Evolutionary conservation across 2,113 vertebrate genomes (phyloP).

Genomic region (Deroptyus accipitrinus): DNA sequence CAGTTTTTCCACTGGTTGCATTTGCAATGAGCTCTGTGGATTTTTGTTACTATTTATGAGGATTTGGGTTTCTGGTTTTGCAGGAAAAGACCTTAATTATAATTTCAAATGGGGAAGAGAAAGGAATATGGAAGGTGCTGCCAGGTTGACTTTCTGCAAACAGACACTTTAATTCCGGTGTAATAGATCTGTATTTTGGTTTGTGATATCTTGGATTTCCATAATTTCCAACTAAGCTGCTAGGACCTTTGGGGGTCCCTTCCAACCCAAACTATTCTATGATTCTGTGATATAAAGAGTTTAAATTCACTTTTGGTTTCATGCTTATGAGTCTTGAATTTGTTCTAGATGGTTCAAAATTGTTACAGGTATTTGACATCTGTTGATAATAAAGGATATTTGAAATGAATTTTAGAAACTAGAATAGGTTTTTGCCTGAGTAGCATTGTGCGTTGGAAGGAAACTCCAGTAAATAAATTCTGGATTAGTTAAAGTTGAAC

Average conservation of each 20-base stretch:
- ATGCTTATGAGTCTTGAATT: not conserved
- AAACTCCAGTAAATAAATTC: not conserved
- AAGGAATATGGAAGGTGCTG: not conserved
- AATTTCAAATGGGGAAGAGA: not conserved
- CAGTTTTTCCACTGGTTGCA: not conserved
- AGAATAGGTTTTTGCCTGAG: not conserved
- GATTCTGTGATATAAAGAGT: not conserved
- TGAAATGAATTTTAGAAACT: not conserved
- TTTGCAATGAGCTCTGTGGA: not conserved
- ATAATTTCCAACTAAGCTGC: not conserved
- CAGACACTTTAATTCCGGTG: not conserved
- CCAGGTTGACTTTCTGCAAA: not conserved
- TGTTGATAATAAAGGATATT: not conserved
- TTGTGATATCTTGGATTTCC: not conserved
- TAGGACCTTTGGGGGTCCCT: not conserved
- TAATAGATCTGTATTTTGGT: not conserved
- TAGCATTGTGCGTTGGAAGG: not conserved
- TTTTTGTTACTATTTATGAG: not conserved
- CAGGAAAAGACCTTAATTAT: not conserved
- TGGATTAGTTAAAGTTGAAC: not conserved
- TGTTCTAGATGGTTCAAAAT: not conserved
- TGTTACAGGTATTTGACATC: not conserved
- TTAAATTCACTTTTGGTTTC: not conserved
- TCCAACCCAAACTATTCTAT: not conserved
- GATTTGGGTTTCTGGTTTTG: not conserved